Base-by-base conservation (phyloP, 2,888 invertebrate genomes). In the Metopia argyrocephala region DNA sequence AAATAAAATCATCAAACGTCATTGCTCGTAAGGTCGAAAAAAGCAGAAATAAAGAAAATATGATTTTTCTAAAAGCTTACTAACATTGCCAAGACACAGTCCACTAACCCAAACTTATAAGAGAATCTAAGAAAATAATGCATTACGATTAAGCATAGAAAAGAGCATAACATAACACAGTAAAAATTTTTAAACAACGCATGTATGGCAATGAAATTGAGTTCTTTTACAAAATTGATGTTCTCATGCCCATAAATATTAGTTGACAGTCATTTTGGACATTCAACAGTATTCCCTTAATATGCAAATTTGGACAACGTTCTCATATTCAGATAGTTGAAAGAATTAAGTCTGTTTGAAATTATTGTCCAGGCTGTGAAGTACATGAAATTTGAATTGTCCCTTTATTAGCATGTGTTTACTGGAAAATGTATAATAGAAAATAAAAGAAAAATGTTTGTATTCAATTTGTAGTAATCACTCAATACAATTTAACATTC, bases 1-100 rank as follows among this genome's bases (percentile, higher is more conserved):
- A 12, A 31, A 9, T 66, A 78, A 56, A 71, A 75, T 59, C 74
- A 27, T 68, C 76, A 70, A 38, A 38, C 71, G 64, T 57, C 62
- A 74, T 57, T 20, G 23, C 28, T 54, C 23, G 46, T 65, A 75
- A 71, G 64, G 28, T 50, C 18, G 12, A 12, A 5, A 52, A 52
- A 38, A 38, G 6, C 5, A 21, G 18, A 50, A 27, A 15, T 23
- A n/a, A 50, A 59, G 31, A 25, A 45, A 25, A 31, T 20, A 27
- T 70, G 21, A 20, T 50, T 28, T 15, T 45, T 71, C 12, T 31
- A 46, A 31, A 64, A 38, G 78, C 27, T 45, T 54, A 71, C 65
- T 71, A 64, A 20, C 27, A 27, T 7, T 21, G 50, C 9, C 18
- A 68, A 31, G 52, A 61, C 9, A 7, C 45, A 20, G 12, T 62